Evolutionary conservation across 2,797 vertebrate species (phyloP), one percentile per base, ranked within the genome.

Genomic region (Notolepis coatsorum): DNA sequence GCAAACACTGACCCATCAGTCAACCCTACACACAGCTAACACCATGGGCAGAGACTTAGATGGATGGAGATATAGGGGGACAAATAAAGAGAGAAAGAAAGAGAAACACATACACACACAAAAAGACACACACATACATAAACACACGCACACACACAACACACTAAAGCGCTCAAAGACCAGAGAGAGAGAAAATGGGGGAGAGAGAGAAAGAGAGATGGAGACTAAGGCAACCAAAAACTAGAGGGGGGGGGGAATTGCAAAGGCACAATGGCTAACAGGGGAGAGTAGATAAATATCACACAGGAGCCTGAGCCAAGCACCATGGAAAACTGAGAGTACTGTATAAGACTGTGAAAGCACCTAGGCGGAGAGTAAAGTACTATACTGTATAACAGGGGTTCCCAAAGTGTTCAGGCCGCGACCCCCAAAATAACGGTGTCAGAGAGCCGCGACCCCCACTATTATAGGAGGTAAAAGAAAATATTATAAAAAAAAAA

Each of bases 241-340:
- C 5, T 3, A 13, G 10, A 25, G 4, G 46, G 27, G 65, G 62
- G 24, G 18, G 73, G 68, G 70, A 50, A 75, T 37, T 64, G 66
- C 43, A 53, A 71, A 73, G 78, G 75, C 71, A 77, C 61, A 12
- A 41, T 21, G 47, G 18, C 73, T 66, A 77, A 79, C 78, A 72
- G 80, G 47, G 65, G n/a, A 67, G 71, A 62, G 80, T 65, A 74
- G 87, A 85, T 84, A 82, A 84, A 88, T 84, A 87, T 85, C 82
- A 85, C 84, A 83, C 58, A n/a, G 80, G 66, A 70, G 77, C 51
- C 77, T 43, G 73, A 72, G 70, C 83, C 87, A 85, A 81, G 78
- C 55, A 28, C 63, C 38, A 5, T 53, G 49, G 81, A 79, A 84
- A 79, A 77, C 92, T 90, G 92, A 93, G 92, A 93, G 92, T 85